Base-by-base conservation (phyloP, 2,888 invertebrate genomes). In the Galerucella nymphaeae region DNA sequence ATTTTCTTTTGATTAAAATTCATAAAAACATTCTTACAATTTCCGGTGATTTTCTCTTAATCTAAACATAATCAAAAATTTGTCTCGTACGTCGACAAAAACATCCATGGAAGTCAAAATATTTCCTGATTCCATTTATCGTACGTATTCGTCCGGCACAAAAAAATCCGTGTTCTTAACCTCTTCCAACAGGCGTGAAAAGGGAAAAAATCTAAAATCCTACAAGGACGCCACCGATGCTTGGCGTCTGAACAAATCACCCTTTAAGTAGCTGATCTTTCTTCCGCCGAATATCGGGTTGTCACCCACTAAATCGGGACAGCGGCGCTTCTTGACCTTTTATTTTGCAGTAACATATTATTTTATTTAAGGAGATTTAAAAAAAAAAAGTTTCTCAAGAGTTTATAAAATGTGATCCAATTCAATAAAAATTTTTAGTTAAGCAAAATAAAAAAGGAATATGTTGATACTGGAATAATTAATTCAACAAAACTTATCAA, bases 211-310 rank as follows among this genome's bases (percentile, higher is more conserved):
- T 53, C 62, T 53, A 62, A 69, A 69, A 69, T 69, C 23, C 64
- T 70, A 18, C 61, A 18, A 30, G 50, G 58, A 58, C 57, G 66
- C 58, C 66, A 62, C 16, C 61, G 61, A 62, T 13, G 61, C 61
- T 62, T 66, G 53, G 70, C 72, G 69, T 70, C 59, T 64, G 72
- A 67, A 77, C 77, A 75, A 77, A 77, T 77, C 77, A 70, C 73
- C 76, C 76, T 70, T 73, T 72, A 75, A 76, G 76, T 74, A 71
- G 73, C 73, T 77, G 70, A 75, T 76, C 76, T 72, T 74, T 74
- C 72, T 72, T 73, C 57, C 68, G 66, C 57, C 65, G 70, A 57
- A 63, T 23, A 63, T 41, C 64, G 57, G 64, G 42, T 61, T 23
- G 62, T n/a, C 45, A 10, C 48, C 41, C 53, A 41, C 42, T 13